Conservation (phyloP, 2,113 vertebrate genomes). For the Saimiri boliviensis region DNA sequence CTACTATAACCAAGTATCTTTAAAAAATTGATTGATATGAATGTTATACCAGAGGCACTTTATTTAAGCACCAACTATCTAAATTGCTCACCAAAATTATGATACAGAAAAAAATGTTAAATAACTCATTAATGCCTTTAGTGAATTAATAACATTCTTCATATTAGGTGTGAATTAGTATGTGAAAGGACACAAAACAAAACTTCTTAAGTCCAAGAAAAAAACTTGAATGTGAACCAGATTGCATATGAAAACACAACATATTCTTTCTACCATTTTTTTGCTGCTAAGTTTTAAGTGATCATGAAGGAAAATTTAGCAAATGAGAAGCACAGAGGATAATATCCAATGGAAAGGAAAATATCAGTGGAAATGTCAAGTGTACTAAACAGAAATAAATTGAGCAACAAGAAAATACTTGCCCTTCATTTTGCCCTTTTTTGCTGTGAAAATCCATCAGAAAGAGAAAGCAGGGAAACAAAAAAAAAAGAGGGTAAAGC, state of each 20-base stretch:
- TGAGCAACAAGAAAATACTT: slow-evolving; percentile 91
- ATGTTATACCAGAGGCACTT: not conserved
- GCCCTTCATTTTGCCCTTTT: slow-evolving; percentile 88
- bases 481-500: slow-evolving; percentile 89
- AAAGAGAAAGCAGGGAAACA: slow-evolving; percentile 91
- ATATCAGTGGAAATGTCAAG: slow-evolving; percentile 79
- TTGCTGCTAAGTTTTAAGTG: slow-evolving; percentile 57
- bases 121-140: slow-evolving; percentile 2
- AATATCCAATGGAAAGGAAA: slow-evolving; percentile 82
- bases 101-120: not conserved
- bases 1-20: not conserved
- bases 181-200: slow-evolving; percentile 10
- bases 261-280: not conserved
- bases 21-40: not conserved
- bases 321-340: slow-evolving; percentile 83
- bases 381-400: slow-evolving; percentile 85
- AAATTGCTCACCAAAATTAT: not conserved
- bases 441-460: slow-evolving; percentile 87
- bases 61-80: not conserved
- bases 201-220: not conserved
- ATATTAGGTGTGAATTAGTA: slow-evolving; percentile 33
- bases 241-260: slow-evolving; percentile 52
- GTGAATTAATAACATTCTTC: slow-evolving; percentile 20
- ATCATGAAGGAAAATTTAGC: slow-evolving; percentile 69
- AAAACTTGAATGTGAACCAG: slow-evolving; percentile 50